Conservation (phyloP, 1,140 invertebrate genomes). For the Branchinecta lynchi region DNA sequence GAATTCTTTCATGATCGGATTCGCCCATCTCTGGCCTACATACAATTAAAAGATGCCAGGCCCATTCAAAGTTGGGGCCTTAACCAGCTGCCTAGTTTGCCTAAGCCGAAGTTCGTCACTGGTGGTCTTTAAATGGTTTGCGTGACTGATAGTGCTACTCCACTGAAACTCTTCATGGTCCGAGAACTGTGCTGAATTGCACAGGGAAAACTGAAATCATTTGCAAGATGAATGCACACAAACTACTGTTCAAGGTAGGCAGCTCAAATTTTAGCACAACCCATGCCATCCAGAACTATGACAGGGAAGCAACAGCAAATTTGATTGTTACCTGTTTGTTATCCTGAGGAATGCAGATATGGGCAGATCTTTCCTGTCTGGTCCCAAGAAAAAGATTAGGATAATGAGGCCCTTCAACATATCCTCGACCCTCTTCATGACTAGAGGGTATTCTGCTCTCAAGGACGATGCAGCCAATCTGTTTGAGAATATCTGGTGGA, state of each 20-base stretch:
- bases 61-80: too few relatives aligned
- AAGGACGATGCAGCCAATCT: neutral
- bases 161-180: neutral
- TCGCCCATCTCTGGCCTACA: too few relatives aligned
- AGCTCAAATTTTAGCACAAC: too few relatives aligned
- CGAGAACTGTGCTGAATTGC: neutral
- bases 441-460: neutral
- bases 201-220: neutral
- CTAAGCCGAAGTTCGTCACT: too few relatives aligned
- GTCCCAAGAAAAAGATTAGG: neutral
- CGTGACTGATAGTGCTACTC: too few relatives aligned
- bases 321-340: neutral
- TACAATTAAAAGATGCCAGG: too few relatives aligned
- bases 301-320: too few relatives aligned
- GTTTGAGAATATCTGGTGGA: slow-evolving; percentile 9
- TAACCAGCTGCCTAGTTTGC: too few relatives aligned
- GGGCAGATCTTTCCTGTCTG: neutral
- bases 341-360: neutral
- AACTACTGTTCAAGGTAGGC: too few relatives aligned
- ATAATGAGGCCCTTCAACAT: slow-evolving; percentile 8
- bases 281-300: too few relatives aligned
- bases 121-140: too few relatives aligned
- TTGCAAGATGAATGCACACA: neutral
- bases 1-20: too few relatives aligned
- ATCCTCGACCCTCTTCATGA: neutral